Evolutionary conservation across 1,140 invertebrate species (phyloP).

Genomic region (Physella acuta): DNA sequence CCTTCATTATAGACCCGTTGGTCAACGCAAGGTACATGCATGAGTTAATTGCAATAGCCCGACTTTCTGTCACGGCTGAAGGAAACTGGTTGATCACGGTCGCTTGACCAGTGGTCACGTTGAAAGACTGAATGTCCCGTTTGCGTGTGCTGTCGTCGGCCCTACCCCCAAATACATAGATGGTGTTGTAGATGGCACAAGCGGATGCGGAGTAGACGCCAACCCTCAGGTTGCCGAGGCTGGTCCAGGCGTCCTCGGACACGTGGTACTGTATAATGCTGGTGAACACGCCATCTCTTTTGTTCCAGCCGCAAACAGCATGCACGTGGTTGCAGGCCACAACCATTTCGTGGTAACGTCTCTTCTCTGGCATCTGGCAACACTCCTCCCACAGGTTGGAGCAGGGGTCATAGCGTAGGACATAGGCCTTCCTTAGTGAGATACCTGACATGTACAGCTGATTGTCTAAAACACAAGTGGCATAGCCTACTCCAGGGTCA

Average conservation of each 20-base stretch:
- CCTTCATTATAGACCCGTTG: slow-evolving; percentile 36
- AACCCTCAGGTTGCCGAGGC: slow-evolving; percentile 31
- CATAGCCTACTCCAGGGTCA: slow-evolving; percentile 41
- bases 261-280: slow-evolving; percentile 33
- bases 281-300: slow-evolving; percentile 33
- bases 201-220: slow-evolving; percentile 39
- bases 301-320: slow-evolving; percentile 41
- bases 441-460: slow-evolving; percentile 38
- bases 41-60: slow-evolving; percentile 29
- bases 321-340: slow-evolving; percentile 32
- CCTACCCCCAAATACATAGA: slow-evolving; percentile 42
- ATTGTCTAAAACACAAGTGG: slow-evolving; percentile 36
- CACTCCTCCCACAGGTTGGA: slow-evolving; percentile 34
- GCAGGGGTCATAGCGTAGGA: slow-evolving; percentile 32
- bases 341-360: slow-evolving; percentile 40
- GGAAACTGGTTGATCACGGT: slow-evolving; percentile 30
- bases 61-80: slow-evolving; percentile 31
- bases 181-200: slow-evolving; percentile 31
- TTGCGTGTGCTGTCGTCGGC: slow-evolving; percentile 29
- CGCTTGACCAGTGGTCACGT: slow-evolving; percentile 31
- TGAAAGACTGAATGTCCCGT: slow-evolving; percentile 36
- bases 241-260: slow-evolving; percentile 30
- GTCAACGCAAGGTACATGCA: slow-evolving; percentile 35
- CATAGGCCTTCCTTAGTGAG: slow-evolving; percentile 30
- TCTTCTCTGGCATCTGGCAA: slow-evolving; percentile 34